Conservation (phyloP, 2,888 invertebrate species). For the Amphimallon solstitiale region DNA sequence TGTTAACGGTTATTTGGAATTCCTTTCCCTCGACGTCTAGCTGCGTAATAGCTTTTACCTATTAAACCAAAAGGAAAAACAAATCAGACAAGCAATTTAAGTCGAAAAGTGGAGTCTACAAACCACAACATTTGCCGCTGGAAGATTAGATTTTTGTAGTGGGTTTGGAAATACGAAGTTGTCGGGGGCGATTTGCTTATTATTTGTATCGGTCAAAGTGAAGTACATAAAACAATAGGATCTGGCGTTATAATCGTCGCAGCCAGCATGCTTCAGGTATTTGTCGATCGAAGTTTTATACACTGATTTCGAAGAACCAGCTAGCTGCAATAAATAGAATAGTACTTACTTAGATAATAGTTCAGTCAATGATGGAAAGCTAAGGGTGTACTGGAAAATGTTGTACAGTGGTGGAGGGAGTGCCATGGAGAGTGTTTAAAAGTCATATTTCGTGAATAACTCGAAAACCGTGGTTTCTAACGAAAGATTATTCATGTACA, state of each 20-base stretch:
- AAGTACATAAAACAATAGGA: conserved; percentile 63
- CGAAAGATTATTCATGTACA: too few species aligned
- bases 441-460: too few species aligned
- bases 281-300: conserved; percentile 53
- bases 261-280: conserved; percentile 54
- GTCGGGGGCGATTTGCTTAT: conserved; percentile 66
- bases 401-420: too few species aligned
- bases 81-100: too few species aligned
- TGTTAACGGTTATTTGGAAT: conserved; percentile 59
- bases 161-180: conserved; percentile 75
- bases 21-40: conserved; percentile 44
- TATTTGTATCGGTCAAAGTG: conserved; percentile 64
- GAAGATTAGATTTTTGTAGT: conserved; percentile 67
- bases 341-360: too few species aligned
- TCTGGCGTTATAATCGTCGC: conserved; percentile 55
- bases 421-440: too few species aligned
- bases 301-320: conserved; percentile 51
- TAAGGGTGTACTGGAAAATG: too few species aligned
- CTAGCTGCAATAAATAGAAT: conserved; percentile 55
- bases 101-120: too few species aligned
- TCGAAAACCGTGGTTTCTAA: too few species aligned
- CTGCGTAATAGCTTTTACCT: too few species aligned
- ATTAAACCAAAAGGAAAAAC: too few species aligned
- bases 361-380: too few species aligned
- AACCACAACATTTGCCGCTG: conserved; percentile 68